phyloP scores from a whole-genome alignment of 2,888 invertebrate genomes.

The Megastigmus dorsalis region DNA sequence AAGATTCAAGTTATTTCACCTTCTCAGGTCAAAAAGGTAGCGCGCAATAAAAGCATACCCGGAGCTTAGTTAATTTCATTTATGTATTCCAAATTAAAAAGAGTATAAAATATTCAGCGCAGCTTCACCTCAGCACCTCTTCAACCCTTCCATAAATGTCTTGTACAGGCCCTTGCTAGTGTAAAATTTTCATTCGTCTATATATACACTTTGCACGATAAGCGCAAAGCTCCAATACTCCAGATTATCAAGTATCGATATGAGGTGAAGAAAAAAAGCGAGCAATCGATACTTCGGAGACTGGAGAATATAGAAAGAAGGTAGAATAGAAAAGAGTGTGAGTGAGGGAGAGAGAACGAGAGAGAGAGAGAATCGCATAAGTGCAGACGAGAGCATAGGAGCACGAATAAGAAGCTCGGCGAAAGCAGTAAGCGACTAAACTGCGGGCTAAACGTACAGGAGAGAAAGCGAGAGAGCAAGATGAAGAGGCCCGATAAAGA shows the following conservation, averaged over 20 bases:
- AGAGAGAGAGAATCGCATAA: constrained; percentile 25
- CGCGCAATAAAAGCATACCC: no score
- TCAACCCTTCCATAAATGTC: no score
- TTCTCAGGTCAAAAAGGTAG: no score
- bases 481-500: constrained; percentile 44
- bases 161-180: no score
- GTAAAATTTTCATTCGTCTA: constrained; percentile 13
- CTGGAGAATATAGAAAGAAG: constrained; percentile 29
- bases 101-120: no score
- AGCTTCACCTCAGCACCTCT: no score
- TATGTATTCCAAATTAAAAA: no score
- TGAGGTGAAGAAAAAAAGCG: constrained; percentile 30
- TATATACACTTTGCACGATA: constrained; percentile 26
- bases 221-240: constrained; percentile 9
- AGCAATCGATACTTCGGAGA: constrained; percentile 42
- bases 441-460: constrained; percentile 46
- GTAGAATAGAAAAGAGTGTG: constrained; percentile 44
- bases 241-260: constrained; percentile 34
- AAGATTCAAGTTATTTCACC: no score
- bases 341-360: constrained; percentile 48
- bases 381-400: constrained; percentile 9
- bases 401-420: constrained; percentile 39
- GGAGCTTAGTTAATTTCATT: no score
- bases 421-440: constrained; percentile 47
- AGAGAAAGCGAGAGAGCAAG: constrained; percentile 35